Evolutionary conservation across 2,888 invertebrate genomes (phyloP).

Genomic region (Chymomyza amoena): DNA sequence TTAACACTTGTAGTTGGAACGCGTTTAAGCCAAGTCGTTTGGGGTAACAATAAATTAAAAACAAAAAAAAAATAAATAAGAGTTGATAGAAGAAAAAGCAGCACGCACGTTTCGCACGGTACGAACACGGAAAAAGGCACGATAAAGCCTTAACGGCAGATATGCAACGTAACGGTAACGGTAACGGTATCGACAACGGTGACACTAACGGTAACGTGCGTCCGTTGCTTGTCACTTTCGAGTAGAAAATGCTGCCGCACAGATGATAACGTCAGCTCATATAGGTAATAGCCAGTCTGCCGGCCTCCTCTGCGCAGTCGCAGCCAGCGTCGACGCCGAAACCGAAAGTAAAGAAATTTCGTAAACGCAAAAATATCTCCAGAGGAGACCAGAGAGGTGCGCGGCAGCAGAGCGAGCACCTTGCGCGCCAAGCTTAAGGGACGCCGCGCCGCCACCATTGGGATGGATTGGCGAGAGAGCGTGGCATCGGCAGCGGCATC

Average conservation of each 20-base stretch:
- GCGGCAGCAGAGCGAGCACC: neutral
- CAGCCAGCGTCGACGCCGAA: slow-evolving; percentile 35
- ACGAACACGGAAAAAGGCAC: neutral
- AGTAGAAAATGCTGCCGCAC: slow-evolving; percentile 76
- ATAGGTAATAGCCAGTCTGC: slow-evolving; percentile 62
- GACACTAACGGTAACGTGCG: slow-evolving; percentile 36
- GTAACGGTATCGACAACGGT: slow-evolving; percentile 22
- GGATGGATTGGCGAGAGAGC: neutral
- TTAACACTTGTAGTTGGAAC: neutral
- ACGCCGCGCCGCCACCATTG: slow-evolving; percentile 22
- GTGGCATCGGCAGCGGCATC: neutral
- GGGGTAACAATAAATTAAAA: neutral
- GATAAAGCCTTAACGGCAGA: neutral
- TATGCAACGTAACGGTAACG: slow-evolving; percentile 9
- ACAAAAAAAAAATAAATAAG: slow-evolving; percentile 1
- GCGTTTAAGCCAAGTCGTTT: neutral
- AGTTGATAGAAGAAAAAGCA: neutral
- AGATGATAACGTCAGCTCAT: slow-evolving; percentile 76
- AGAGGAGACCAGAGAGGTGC: neutral
- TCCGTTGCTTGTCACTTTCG: slow-evolving; percentile 77
- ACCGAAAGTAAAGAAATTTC: slow-evolving; percentile 68
- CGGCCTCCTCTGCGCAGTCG: slow-evolving; percentile 39
- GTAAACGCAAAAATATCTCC: slow-evolving; percentile 23
- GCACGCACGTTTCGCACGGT: neutral
- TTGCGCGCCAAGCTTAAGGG: slow-evolving; percentile 27